Evolutionary conservation across 2,113 vertebrate genomes (phyloP), one percentile per base, ranked within the genome.

Genomic region (Hassar affinis): DNA sequence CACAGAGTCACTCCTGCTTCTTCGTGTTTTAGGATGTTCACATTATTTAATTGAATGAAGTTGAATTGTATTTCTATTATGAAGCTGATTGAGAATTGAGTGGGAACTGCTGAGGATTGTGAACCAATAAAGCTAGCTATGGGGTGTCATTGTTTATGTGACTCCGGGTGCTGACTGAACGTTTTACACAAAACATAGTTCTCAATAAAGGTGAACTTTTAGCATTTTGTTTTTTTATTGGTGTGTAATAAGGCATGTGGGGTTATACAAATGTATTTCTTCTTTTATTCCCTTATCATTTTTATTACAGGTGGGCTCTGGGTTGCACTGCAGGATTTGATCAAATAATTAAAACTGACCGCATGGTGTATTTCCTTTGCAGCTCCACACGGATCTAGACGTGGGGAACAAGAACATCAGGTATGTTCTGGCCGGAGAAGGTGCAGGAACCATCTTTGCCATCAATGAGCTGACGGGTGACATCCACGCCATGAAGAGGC

Each of bases 401-500:
- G 95, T 97, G 68, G 96, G 96, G 51, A 92, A 81, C 89, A 98
- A 93, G 91, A 97, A 94, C 92, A 97, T 99, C 92, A 98, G 96
- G 89, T 99, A 99, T 3, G 97, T 98, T 59, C 91, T 99, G 33
- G 95, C 97, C 0, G 98, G 98, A 22, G 98, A 99, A 84, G 98
- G 98, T 74, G 98, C 98, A 35, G 98, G 98, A 64, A 99, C 97
- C 89, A 98, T 99, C 93, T 99, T 99, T 78, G 96, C 97, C 90
- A 99, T 99, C 93, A 99, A 98, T 3, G 98, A 99, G 86, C 89
- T 94, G 87, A 99, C 98, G 0, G 98, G 98, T 72, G 98, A 99
- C 93, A 99, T 99, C 89, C 97, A 99, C 2, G 98, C 98, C 77
- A 99, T 99, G 94, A 99, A 99, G 92, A 95, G 97, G 92, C 95